Conservation (phyloP, 2,888 invertebrate species). For the Eumerus sabulonum region DNA sequence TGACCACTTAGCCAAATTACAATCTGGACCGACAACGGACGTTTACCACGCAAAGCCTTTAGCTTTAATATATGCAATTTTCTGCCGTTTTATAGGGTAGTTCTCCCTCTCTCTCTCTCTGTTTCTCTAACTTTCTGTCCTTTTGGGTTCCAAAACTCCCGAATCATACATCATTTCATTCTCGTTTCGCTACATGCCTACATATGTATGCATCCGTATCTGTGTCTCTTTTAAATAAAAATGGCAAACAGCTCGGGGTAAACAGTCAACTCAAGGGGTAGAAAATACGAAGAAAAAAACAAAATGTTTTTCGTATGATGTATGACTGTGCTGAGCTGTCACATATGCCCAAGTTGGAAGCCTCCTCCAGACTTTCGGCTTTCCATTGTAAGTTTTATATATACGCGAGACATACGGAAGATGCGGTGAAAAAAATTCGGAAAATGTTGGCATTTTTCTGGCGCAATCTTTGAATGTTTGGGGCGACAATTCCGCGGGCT, state of each 20-base stretch:
- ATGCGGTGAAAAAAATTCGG: constrained; percentile 22
- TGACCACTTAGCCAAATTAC: constrained; percentile 80
- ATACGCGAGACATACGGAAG: constrained; percentile 40
- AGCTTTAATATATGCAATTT: constrained; percentile 60
- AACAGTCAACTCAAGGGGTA: constrained; percentile 34
- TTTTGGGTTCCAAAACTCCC: constrained; percentile 2
- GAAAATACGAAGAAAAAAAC: constrained; percentile 25
- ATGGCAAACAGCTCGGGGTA: constrained; percentile 32
- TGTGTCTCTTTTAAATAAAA: constrained; percentile 58
- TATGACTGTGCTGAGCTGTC: constrained; percentile 69
- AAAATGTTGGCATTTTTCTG: constrained; percentile 28
- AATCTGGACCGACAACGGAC: constrained; percentile 71
- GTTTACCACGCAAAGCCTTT: constrained; percentile 43
- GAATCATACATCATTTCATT: constrained; percentile 57
- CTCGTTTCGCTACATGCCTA: constrained; percentile 13
- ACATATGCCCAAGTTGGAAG: constrained; percentile 70
- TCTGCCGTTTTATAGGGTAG: constrained; percentile 51
- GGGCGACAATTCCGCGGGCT: constrained; percentile 24
- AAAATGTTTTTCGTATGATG: constrained; percentile 61
- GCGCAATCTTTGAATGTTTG: neutral
- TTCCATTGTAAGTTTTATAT: constrained; percentile 1
- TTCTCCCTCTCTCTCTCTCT: constrained; percentile 43
- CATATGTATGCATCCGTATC: no score
- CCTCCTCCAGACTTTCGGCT: constrained; percentile 13
- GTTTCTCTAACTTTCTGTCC: constrained; percentile 44